Percentiles rank a stretch among this genome's conserved stretches.
phyloP scores from a whole-genome alignment of 2,888 invertebrate genomes.

The Pterobdella sp. region DNA sequence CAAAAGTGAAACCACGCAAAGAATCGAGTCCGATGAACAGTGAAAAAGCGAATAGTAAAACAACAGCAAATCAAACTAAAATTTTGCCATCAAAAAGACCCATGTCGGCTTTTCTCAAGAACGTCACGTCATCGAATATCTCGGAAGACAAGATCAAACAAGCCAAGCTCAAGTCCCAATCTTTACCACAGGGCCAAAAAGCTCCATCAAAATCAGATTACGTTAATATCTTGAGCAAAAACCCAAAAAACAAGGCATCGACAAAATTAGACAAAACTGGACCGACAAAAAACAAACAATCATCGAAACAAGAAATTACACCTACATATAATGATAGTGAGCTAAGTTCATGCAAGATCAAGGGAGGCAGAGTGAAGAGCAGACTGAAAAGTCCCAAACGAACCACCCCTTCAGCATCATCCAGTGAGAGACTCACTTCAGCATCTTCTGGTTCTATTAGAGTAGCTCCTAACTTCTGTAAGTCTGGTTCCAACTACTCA shows the following conservation, averaged over 20 bases:
- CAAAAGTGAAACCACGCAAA: neutral
- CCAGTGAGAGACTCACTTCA: conserved; percentile 21
- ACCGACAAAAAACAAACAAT: conserved; percentile 16
- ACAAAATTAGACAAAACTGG: neutral
- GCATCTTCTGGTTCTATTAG: conserved; percentile 10
- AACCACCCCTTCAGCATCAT: conserved; percentile 15
- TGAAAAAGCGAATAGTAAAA: conserved; percentile 1
- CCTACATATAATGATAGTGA: too few species aligned
- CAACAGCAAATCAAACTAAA: neutral
- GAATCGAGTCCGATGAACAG: neutral
- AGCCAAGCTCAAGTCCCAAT: conserved; percentile 23
- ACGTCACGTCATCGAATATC: neutral
- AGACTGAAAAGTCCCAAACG: neutral
- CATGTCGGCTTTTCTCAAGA: conserved; percentile 19
- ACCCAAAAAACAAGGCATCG: neutral
- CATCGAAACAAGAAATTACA: neutral
- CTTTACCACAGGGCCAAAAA: conserved; percentile 25
- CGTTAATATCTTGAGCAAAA: neutral
- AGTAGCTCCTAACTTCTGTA: conserved; percentile 6
- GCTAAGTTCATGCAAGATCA: too few species aligned
- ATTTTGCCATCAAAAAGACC: conserved; percentile 8
- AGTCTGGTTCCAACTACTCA: conserved; percentile 24
- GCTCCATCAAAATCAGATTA: conserved; percentile 7
- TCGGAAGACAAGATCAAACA: conserved; percentile 22
- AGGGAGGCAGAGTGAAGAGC: neutral